Base-by-base conservation (phyloP, 2,797 vertebrate genomes). In the Anabacerthia variegaticeps region DNA sequence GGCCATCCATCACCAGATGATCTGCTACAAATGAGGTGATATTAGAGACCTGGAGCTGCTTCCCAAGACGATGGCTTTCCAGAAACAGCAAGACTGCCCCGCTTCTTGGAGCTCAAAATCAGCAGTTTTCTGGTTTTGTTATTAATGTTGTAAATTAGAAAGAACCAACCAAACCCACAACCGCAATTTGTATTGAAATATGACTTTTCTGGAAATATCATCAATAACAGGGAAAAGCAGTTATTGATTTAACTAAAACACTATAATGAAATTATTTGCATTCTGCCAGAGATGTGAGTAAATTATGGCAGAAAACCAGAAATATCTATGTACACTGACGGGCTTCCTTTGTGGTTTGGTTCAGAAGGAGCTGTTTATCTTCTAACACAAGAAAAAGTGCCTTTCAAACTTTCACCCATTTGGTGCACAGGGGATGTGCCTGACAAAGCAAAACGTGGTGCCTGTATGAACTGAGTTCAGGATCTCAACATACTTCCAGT, bases 401-500 rank as follows among this genome's bases (percentile, higher is more conserved):
- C 24, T 62, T 34, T 52, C 32, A 66, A 7, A 21, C 8, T 48
- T 79, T n/a, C n/a, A 8, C 10, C 34, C 3, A 8, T 8, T 56
- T 3, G 2, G 37, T n/a, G 56, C 66, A 22, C 65, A 36, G 13
- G 39, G 32, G 30, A 12, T 4, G 2, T 66, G 43, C 30, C 59
- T 49, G 56, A 41, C 19, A 8, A 61, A 69, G n/a, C 24, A 44
- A 68, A 68, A 52, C 0, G 0, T 1, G 6, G 21, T 69, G 44
- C 49, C 44, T 37, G 22, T 14, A 1, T 18, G 30, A 51, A 34
- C 78, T 76, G 72, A 79, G 21, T 32, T 10, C 14, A 52, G 26
- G 32, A 14, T 91, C n/a, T 85, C 3, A 1, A 46, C 55, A 28
- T 0, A 0, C 36, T 65, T 63, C 56, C 23, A 12, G 8, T 36